Evolutionary conservation across 2,797 vertebrate genomes (phyloP), one percentile per base, ranked within the genome.

Genomic region (Hyperoplus lanceolatus): DNA sequence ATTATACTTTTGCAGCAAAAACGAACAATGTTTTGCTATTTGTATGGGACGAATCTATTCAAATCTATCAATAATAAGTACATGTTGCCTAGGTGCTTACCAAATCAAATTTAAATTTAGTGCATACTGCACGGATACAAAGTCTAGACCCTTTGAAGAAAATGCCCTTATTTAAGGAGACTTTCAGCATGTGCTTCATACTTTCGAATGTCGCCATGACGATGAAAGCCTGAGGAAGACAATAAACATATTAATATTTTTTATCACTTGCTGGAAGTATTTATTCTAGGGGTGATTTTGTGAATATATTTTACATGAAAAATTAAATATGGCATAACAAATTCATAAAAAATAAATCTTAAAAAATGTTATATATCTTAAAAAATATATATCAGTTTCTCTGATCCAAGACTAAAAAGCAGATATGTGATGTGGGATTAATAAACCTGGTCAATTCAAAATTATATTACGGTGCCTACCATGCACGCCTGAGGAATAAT

Each of bases 221-320:
- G 21, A 67, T 1, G 4, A 93, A 82, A 4, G 87, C 92, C 92
- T 93, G 15, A 29, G 38, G 15, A 57, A 75, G 65, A 29, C 11
- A 14, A 56, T 13, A 21, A 5, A 38, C 5, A 59, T 14, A 50
- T 49, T 15, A 41, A n/a, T 51, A 54, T 49, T 14, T 45, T 36
- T 16, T 29, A 42, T 15, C 14, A 59, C 13, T 59, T 15, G 8
- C 8, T 38, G 4, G 0, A 43, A 13, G 42, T 2, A 45, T 10
- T 50, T 38, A 38, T 18, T 29, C 11, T 10, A 54, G 9, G n/a
- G 7, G 10, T 54, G 29, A 56, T 55, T 55, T 55, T 11, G 10
- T n/a, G 18, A 51, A 4, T 51, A 0, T 1, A 53, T 9, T 14
- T 48, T 13, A 48, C 9, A 45, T 9, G 43, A 6, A 45, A 45